Evolutionary conservation across 2,888 invertebrate genomes (phyloP), one percentile per base, ranked within the genome.

Genomic region (Alsophila aescularia): DNA sequence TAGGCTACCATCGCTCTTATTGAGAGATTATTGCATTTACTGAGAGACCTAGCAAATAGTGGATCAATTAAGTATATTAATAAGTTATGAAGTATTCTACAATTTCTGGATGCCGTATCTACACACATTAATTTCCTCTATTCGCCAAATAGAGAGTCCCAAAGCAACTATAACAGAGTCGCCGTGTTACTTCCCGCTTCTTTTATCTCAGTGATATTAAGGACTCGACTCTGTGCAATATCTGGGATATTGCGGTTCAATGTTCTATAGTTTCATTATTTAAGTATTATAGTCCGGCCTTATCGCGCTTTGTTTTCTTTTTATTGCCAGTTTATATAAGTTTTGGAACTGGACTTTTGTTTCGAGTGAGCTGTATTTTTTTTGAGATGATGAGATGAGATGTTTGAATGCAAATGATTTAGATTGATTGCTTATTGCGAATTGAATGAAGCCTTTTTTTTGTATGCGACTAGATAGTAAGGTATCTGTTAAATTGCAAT

Each of bases 231-330:
- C 27, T 16, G 8, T 13, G 52, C 52, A 41, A 52, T 45, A 34
- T 52, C 45, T 40, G 40, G 52, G 6, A 0, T 21, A 35, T 44
- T 44, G 35, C 27, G 45, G 55, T 52, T 53, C 60, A 55, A 64
- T 60, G 66, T 68, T 60, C 69, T 67, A 51, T 56, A 56, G 55
- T 52, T 59, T 62, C 62, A 57, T 60, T 62, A 53, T 59, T 55
- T 63, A 76, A 40, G 62, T 37, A 77, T 75, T 67, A 67, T 62
- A 14, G 60, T 64, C 55, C 62, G 58, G 62, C 60, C 81, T 79
- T 81, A 81, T 82, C 81, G 70, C 58, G 64, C 54, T 58, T 60
- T 58, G 64, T 67, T 77, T 76, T 74, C 72, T 72, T 74, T 68
- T 72, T 70, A 73, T 75, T 66, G 70, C 64, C n/a, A 37, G 49